Evolutionary conservation across 2,113 vertebrate species (phyloP), one percentile per base, ranked within the genome.

Genomic region (Centropristis striata): DNA sequence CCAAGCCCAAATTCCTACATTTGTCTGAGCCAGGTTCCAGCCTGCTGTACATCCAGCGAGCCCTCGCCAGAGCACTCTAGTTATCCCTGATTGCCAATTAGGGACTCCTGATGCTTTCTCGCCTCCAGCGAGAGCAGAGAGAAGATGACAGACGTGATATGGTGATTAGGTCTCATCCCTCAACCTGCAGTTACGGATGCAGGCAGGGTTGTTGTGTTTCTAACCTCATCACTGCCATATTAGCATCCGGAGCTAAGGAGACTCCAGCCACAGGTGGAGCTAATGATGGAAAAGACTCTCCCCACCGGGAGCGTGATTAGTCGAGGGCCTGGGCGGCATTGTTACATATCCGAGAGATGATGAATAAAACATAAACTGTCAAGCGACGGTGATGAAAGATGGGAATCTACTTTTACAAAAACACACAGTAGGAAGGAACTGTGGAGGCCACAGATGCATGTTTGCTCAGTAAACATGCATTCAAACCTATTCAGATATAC

Each of bases 281-380:
- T 71, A 86, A 89, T 78, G 78, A 89, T 55, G 71, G 66, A 65
- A 36, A 54, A 73, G 5, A 77, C 27, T 58, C 65, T 61, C 23
- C 54, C 49, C 58, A 49, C 61, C 1, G 9, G 72, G 67, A 83
- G 18, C 1, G 47, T 88, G 86, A 90, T 86, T 89, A 85, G 77
- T 69, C 18, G 63, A 86, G 78, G 55, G 79, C 44, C 49, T 72
- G 64, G 71, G 79, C 27, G 23, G 58, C 6, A 23, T 63, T 63
- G 66, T 68, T 68, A 47, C 79, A 78, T 75, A 73, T 59, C 15
- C 2, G 9, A 11, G 41, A 50, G 5, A 39, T 42, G 50, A 81
- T 90, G 79, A 90, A 92, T 90, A 81, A 91, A 88, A 88, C 80
- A 88, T 83, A 6, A 67, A 58, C 49, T 1, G 44, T 53, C 65